Evolutionary conservation across 2,113 vertebrate genomes (phyloP).

Genomic region (Nothocercus nigrocapillus): DNA sequence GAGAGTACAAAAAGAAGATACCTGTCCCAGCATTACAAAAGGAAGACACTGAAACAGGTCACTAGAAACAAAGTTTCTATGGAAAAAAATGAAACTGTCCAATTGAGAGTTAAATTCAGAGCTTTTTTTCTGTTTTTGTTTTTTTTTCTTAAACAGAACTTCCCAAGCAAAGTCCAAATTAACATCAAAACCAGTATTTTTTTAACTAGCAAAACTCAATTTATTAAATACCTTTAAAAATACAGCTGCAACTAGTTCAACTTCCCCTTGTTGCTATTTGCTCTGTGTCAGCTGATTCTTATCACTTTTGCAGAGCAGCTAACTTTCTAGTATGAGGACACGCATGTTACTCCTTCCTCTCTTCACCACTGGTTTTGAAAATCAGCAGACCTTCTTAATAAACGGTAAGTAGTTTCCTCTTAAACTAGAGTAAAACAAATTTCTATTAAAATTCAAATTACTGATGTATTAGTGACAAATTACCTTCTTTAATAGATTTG

Average conservation of each 20-base stretch:
- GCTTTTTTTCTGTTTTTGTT: neutral
- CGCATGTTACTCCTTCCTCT: neutral
- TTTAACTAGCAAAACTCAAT: too few species aligned
- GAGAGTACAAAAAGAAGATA: neutral
- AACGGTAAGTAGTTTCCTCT: constrained; percentile 53
- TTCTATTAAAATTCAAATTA: neutral
- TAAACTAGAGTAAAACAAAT: neutral
- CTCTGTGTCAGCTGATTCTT: constrained; percentile 19
- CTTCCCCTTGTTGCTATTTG: constrained; percentile 37
- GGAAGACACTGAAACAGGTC: neutral
- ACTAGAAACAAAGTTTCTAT: neutral
- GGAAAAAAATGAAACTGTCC: neutral
- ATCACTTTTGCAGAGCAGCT: neutral
- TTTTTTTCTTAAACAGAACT: neutral
- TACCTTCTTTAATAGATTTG: neutral
- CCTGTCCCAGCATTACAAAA: neutral
- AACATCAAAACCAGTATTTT: neutral
- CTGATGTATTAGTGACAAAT: neutral
- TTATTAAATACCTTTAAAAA: neutral
- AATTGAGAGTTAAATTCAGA: neutral
- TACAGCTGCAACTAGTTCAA: constrained; percentile 24
- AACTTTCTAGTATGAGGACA: constrained; percentile 60
- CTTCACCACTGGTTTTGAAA: neutral
- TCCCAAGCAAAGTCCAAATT: neutral
- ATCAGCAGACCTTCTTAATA: neutral